Evolutionary conservation across 2,797 vertebrate species (phyloP), one percentile per base, ranked within the genome.

Genomic region (Pseudomugil tenellus): DNA sequence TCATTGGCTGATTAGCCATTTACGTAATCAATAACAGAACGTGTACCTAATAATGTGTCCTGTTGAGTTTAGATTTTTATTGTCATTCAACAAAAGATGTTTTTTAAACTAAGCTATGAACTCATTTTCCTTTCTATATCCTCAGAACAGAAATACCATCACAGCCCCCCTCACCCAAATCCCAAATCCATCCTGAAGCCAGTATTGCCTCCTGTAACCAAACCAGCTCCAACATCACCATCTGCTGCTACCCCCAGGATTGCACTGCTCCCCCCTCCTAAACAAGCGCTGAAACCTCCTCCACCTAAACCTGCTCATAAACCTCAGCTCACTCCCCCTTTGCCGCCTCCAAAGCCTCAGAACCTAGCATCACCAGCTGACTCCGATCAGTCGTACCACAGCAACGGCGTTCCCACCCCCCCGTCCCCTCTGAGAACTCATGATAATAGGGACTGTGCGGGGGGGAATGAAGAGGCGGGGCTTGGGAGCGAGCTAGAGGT

Each of bases 401-500:
- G 67, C 11, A 91, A 91, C 3, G 90, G 88, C 12, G 21, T 46
- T 0, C 86, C 80, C 10, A n/a, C 62, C n/a, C 89, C 87, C 0
- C 77, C 79, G 0, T 91, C 90, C 2, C 83, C 80, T 0, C 54
- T 78, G 51, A 58, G 39, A 39, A 63, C 60, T 3, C 71, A 68
- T 0, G 85, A 76, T 2, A 2, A 3, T 0, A 6, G 1, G 0
- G 76, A 74, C 0, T 67, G 35, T 0, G 34, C 49, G 0, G 63
- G 12, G 52, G 81, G 84, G 48, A 63, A 59, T 0, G 62, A 53
- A 16, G 87, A 81, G 35, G 25, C 3, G 9, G 63, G 41, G 0
- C 6, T 0, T 26, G 81, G 74, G 19, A 62, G 56, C 2, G 76
- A 76, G 55, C 67, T 94, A 69, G 95, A 95, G 66, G 89, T 94